Conservation (phyloP, 2,797 vertebrate species). For the Rousettus madagascariensis region DNA sequence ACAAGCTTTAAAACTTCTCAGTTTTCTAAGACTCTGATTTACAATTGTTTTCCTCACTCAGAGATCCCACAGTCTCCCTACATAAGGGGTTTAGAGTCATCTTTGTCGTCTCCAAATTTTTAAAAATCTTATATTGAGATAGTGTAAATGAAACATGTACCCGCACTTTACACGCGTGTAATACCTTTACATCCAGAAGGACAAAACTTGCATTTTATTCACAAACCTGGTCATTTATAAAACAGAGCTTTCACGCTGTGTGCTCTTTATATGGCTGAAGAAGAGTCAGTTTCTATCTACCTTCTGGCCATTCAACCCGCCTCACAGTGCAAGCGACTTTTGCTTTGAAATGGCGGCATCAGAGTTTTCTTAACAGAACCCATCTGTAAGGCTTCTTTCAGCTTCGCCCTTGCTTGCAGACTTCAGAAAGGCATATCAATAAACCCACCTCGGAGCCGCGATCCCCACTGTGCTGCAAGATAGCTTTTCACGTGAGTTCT, state of each 20-base stretch:
- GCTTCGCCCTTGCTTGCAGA: not conserved
- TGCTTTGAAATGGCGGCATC: not conserved
- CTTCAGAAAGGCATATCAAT: not conserved
- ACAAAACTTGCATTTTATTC: not conserved
- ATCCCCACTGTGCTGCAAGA: not conserved
- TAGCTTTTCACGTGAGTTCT: not conserved
- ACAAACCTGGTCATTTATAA: conserved; percentile 25
- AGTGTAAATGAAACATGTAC: not conserved
- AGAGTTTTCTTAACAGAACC: not conserved
- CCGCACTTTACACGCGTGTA: not conserved
- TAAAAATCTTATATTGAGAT: not conserved
- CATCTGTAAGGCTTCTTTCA: not conserved
- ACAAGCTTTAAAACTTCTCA: not conserved
- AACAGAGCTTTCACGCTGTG: not conserved
- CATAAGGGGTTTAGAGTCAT: not conserved
- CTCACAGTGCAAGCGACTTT: not conserved
- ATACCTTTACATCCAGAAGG: not conserved
- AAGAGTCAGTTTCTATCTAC: not conserved
- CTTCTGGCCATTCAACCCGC: not conserved
- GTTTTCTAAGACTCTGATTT: not conserved
- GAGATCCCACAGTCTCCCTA: not conserved
- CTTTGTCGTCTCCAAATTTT: not conserved
- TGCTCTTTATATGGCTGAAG: not conserved
- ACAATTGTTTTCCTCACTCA: not conserved
- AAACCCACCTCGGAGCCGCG: not conserved